A percentile compares a stretch with the other conserved stretches of the same genome.
Conservation (phyloP, 2,113 vertebrate species). For the Epinephelus cyanopodus region DNA sequence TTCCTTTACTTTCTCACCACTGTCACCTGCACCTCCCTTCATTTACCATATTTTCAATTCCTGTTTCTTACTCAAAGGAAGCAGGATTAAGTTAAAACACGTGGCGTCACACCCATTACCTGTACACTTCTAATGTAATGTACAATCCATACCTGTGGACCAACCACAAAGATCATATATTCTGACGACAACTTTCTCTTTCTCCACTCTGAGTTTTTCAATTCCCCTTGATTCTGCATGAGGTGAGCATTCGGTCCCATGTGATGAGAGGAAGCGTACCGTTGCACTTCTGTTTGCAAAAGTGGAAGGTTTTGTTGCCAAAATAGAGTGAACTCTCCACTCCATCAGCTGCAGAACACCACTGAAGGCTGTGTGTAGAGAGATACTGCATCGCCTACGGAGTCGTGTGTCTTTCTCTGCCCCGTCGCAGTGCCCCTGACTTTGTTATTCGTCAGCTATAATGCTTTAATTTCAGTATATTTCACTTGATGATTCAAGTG, state of each 20-base stretch:
- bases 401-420: background rate
- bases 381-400: background rate
- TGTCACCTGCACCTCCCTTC: background rate
- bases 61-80: background rate
- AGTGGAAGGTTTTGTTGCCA: conserved; percentile 71
- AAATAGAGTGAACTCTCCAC: conserved; percentile 53
- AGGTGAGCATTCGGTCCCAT: background rate
- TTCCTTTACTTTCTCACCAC: background rate
- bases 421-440: background rate
- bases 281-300: conserved; percentile 64
- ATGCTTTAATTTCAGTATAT: background rate
- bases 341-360: conserved; percentile 24
- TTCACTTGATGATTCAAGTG: background rate
- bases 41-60: background rate
- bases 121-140: background rate
- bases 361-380: background rate
- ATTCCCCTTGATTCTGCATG: conserved; percentile 18
- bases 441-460: background rate
- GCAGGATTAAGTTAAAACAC: background rate
- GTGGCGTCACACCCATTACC: background rate
- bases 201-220: conserved; percentile 19
- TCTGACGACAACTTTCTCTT: background rate
- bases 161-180: background rate
- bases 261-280: conserved; percentile 58
- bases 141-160: background rate